These are phyloP conservation scores for Antigone vipio DNA, from an alignment of 2,113 vertebrate species.

Conservation along the genomic window DNA sequence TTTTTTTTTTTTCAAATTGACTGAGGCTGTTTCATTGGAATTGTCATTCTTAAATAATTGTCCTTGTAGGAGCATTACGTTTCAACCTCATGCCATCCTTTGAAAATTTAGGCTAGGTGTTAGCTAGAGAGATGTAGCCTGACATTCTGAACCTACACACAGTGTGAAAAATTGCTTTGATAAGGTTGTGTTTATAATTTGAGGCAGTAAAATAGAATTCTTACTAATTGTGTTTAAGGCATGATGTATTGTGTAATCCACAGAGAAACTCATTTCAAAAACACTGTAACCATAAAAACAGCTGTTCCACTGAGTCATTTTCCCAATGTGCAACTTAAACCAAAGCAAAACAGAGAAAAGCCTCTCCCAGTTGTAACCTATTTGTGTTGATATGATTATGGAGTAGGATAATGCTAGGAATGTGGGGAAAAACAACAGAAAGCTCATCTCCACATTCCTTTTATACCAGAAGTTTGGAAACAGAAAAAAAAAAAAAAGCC, in stretches of 20 bases:
- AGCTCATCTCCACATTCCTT: not conserved
- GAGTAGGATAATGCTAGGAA: not conserved
- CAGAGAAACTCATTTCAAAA: constrained; percentile 12
- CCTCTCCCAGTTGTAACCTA: not conserved
- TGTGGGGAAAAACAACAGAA: not conserved
- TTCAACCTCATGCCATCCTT: not conserved
- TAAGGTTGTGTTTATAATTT: constrained; percentile 45
- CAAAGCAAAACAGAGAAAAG: not conserved
- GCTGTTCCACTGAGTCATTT: constrained; percentile 48
- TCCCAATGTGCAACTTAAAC: not conserved
- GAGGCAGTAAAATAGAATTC: constrained; percentile 24
- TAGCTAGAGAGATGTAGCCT: not conserved
- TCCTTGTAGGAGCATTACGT: not conserved
- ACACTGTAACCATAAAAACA: constrained; percentile 6
- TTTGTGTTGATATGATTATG: not conserved
- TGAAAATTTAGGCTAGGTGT: not conserved
- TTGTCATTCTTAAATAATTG: constrained; percentile 27
- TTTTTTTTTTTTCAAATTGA: not conserved
- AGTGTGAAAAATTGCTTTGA: constrained; percentile 34
- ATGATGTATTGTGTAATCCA: constrained; percentile 23
- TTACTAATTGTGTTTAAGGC: constrained; percentile 46
- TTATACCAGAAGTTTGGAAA: not conserved
- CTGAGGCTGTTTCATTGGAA: not conserved
- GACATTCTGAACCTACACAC: not conserved
- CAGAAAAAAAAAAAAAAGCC: not conserved